Conservation (phyloP, 2,797 vertebrate species). For the Poecilia picta region DNA sequence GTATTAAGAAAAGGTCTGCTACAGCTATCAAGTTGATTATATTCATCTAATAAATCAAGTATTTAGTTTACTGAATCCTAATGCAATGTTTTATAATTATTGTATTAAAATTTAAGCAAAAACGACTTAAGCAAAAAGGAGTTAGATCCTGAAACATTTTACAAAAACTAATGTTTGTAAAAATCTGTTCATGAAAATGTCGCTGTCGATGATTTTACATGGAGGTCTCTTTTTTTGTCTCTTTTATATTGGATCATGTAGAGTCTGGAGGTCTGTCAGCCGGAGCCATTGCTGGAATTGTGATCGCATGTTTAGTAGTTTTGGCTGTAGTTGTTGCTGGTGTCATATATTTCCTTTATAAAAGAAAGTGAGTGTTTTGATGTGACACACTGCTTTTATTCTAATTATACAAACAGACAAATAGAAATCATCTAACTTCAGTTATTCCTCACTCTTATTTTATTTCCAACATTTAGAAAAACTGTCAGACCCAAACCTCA, state of each 20-base stretch:
- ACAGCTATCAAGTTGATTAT: neutral
- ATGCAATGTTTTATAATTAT: neutral
- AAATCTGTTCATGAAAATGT: neutral
- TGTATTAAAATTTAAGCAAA: neutral
- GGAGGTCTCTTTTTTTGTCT: neutral
- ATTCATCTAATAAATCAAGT: neutral
- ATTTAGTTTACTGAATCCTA: neutral
- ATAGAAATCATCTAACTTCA: neutral
- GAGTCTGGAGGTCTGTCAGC: neutral
- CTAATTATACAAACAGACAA: neutral
- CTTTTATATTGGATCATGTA: neutral
- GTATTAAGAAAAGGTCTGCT: conserved; percentile 5
- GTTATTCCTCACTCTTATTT: neutral
- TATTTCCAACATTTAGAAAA: neutral
- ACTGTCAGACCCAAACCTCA: neutral
- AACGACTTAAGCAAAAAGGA: neutral
- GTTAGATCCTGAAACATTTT: neutral
- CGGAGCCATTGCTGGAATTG: neutral
- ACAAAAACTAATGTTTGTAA: neutral
- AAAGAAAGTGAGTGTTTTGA: neutral
- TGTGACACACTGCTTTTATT: neutral
- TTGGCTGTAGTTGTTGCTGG: neutral
- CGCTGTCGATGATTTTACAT: neutral
- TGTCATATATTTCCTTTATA: neutral
- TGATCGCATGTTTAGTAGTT: neutral